A percentile compares a stretch with the other conserved stretches of the same genome.
These are phyloP conservation scores for Proteles cristata DNA, from an alignment of 2,113 vertebrate species.

Conservation along the genomic window DNA sequence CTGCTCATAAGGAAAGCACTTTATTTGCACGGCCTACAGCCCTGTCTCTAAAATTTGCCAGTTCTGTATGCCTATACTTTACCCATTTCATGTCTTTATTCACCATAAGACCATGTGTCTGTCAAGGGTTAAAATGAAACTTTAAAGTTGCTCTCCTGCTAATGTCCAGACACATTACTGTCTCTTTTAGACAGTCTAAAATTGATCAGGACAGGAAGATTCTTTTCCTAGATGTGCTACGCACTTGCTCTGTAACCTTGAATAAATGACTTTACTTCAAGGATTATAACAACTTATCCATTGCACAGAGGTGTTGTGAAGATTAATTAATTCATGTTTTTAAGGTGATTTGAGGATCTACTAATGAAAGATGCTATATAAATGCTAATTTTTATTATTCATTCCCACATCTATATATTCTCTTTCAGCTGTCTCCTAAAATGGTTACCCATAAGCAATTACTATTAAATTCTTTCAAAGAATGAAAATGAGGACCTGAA, in stretches of 20 bases:
- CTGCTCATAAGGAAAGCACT: background rate
- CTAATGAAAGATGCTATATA: constrained; percentile 72
- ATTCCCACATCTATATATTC: constrained; percentile 46
- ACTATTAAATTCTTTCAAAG: constrained; percentile 62
- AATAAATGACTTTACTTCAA: constrained; percentile 54
- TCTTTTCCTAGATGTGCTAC: background rate
- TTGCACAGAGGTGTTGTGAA: constrained; percentile 38
- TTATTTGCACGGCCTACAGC: background rate
- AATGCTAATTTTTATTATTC: constrained; percentile 77
- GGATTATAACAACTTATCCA: constrained; percentile 55
- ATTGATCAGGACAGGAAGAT: constrained; percentile 12
- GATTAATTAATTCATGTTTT: constrained; percentile 71
- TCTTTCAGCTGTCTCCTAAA: constrained; percentile 51
- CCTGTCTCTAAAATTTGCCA: background rate
- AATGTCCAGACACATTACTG: background rate
- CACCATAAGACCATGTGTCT: background rate
- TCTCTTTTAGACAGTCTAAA: background rate
- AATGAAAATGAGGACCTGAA: constrained; percentile 50
- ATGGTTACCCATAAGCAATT: constrained; percentile 44
- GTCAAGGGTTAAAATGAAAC: constrained; percentile 3
- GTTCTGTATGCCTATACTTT: background rate
- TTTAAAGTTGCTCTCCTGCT: background rate
- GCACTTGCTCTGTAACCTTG: constrained; percentile 53
- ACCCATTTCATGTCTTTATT: background rate
- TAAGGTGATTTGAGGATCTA: constrained; percentile 64